Conservation (phyloP, 2,888 invertebrate genomes). For the Drosophila barbarae region DNA sequence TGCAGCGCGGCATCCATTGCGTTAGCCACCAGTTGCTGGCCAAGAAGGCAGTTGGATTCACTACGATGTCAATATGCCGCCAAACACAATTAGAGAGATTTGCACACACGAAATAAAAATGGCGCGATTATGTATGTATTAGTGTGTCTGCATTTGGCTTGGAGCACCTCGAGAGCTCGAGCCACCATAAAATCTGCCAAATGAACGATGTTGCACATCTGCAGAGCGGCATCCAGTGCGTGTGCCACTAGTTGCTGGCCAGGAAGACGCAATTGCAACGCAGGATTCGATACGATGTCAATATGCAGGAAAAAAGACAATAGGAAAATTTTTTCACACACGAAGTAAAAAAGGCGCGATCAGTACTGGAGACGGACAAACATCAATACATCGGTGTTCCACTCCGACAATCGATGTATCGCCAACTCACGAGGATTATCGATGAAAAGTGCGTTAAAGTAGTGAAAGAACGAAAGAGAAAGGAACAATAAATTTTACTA, state of each 20-base stretch:
- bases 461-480: no score
- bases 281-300: conserved; percentile 69
- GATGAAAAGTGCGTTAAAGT: neutral
- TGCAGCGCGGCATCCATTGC: conserved; percentile 54
- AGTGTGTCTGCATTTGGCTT: conserved; percentile 26
- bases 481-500: no score
- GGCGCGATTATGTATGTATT: conserved; percentile 48
- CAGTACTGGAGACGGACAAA: neutral
- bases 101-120: neutral
- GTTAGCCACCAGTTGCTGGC: conserved; percentile 53
- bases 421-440: no score
- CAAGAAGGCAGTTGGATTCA: conserved; percentile 55
- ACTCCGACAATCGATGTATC: neutral
- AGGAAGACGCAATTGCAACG: conserved; percentile 49
- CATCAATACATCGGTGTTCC: neutral
- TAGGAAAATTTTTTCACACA: neutral
- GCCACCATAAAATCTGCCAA: conserved; percentile 53
- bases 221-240: conserved; percentile 51
- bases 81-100: conserved; percentile 10
- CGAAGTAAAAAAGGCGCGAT: neutral
- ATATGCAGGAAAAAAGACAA: conserved; percentile 59
- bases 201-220: conserved; percentile 36
- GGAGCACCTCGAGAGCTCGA: conserved; percentile 64
- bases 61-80: conserved; percentile 71
- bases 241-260: conserved; percentile 52